phyloP scores from a whole-genome alignment of 2,888 invertebrate species.

The Xanthia togata region DNA sequence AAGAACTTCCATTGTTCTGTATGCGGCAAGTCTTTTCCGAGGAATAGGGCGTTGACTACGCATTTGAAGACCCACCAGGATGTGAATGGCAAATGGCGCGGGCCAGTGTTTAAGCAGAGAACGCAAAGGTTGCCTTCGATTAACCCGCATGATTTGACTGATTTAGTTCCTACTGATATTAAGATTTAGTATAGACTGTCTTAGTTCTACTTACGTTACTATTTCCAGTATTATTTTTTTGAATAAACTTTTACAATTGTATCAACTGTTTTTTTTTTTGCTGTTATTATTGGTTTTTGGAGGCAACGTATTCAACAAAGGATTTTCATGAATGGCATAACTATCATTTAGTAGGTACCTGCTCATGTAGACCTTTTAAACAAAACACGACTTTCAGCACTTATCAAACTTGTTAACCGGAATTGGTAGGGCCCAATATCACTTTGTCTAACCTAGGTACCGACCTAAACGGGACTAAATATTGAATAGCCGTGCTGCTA shows the following conservation, averaged over 20 bases:
- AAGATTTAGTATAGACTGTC: constrained; percentile 43
- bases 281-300: not conserved
- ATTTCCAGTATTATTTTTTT: constrained; percentile 60
- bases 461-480: not conserved
- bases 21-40: constrained; percentile 82
- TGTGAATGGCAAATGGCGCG: constrained; percentile 78
- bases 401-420: too few relatives aligned
- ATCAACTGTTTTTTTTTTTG: not conserved
- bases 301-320: not conserved
- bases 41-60: constrained; percentile 77
- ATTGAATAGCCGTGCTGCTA: not conserved
- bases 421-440: not conserved
- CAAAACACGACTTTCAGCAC: too few relatives aligned
- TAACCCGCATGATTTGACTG: constrained; percentile 74
- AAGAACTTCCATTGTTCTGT: constrained; percentile 80
- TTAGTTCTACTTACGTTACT: constrained; percentile 23
- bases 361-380: not conserved
- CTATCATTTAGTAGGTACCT: not conserved
- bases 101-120: constrained; percentile 75
- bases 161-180: constrained; percentile 65
- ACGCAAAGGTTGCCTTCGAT: constrained; percentile 74
- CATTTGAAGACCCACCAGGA: constrained; percentile 84
- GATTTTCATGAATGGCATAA: not conserved
- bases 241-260: constrained; percentile 55
- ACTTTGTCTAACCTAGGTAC: not conserved